phyloP scores from a whole-genome alignment of 2,888 invertebrate species.

The Drosophila melanosoma region DNA sequence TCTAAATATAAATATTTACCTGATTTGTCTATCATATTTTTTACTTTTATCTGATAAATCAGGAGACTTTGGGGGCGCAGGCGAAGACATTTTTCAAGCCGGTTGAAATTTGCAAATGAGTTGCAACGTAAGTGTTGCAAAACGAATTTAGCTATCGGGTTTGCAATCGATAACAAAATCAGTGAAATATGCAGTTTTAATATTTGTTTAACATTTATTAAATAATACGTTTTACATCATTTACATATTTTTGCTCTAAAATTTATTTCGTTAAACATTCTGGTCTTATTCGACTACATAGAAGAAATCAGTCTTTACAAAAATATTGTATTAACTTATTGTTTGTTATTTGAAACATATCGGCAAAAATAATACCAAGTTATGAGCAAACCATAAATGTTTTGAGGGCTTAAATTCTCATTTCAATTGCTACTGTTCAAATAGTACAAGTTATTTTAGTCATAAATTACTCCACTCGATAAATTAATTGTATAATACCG shows the following conservation, averaged over 20 bases:
- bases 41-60: constrained; percentile 89
- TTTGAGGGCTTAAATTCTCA: constrained; percentile 27
- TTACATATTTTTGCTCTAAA: constrained; percentile 40
- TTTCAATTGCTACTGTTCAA: constrained; percentile 39
- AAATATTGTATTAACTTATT: constrained; percentile 70
- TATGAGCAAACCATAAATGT: constrained; percentile 66
- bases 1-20: constrained; percentile 82
- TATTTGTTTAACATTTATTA: constrained; percentile 64
- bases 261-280: constrained; percentile 57
- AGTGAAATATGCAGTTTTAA: background rate
- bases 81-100: constrained; percentile 83
- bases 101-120: constrained; percentile 53
- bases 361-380: constrained; percentile 65
- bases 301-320: constrained; percentile 79
- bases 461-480: constrained; percentile 28
- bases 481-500: constrained; percentile 60
- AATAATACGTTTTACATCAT: constrained; percentile 57
- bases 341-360: constrained; percentile 29
- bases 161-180: constrained; percentile 26
- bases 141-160: constrained; percentile 5
- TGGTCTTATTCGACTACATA: constrained; percentile 59
- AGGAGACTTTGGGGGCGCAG: constrained; percentile 87
- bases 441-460: constrained; percentile 14
- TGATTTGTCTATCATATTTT: constrained; percentile 91
- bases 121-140: constrained; percentile 47